Evolutionary conservation across 2,113 vertebrate genomes (phyloP).

Genomic region (Heloderma charlesbogerti): DNA sequence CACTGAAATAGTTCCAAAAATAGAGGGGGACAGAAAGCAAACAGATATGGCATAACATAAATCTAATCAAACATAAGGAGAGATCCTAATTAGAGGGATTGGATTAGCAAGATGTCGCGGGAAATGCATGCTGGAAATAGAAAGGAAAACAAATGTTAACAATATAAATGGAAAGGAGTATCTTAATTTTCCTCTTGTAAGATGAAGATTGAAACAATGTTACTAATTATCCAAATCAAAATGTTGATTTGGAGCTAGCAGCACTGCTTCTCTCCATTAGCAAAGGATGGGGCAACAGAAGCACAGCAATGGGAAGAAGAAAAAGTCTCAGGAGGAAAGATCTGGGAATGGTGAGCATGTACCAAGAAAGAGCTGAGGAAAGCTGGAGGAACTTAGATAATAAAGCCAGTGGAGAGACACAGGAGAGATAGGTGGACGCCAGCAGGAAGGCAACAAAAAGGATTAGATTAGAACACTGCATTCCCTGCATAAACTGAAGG

Average conservation of each 20-base stretch:
- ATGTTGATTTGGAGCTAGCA: conserved; percentile 13
- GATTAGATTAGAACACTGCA: not conserved
- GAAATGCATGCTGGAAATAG: conserved; percentile 50
- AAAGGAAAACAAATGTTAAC: conserved; percentile 67
- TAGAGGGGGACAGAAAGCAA: conserved; percentile 16
- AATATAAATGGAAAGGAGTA: conserved; percentile 43
- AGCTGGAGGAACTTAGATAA: not conserved
- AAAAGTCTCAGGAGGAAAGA: not conserved
- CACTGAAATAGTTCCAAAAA: conserved; percentile 9
- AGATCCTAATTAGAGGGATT: conserved; percentile 29
- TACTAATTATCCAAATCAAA: conserved; percentile 33
- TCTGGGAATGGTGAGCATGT: not conserved
- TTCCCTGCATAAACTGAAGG: not conserved
- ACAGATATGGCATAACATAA: conserved; percentile 5
- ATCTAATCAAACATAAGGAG: conserved; percentile 29
- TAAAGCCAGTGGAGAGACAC: not conserved
- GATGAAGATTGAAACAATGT: conserved; percentile 21
- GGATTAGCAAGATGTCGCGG: conserved; percentile 28
- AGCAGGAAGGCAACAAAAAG: not conserved
- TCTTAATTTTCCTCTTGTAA: conserved; percentile 28
- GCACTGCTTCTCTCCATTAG: not conserved
- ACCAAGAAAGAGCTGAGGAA: not conserved
- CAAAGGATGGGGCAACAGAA: not conserved
- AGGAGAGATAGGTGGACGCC: not conserved
- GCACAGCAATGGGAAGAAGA: not conserved